phyloP scores from a whole-genome alignment of 2,797 vertebrate genomes.

The Heteromormyrus szaboi region DNA sequence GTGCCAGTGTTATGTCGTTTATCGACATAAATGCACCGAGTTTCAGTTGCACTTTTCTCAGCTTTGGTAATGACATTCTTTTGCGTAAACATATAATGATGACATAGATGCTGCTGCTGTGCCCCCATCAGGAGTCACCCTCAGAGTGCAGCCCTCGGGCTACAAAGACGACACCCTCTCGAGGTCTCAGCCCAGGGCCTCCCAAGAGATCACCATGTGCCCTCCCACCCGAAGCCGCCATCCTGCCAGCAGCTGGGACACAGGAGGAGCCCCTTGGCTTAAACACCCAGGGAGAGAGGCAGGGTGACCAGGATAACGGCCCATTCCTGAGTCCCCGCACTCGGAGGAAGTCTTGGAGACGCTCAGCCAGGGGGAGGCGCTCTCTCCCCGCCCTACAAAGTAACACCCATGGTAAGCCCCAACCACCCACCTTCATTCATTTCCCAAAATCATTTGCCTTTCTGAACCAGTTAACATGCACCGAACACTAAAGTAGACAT shows the following conservation, averaged over 20 bases:
- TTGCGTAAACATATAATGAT: background rate
- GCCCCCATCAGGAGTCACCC: slow-evolving; percentile 22
- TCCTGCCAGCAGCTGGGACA: slow-evolving; percentile 9
- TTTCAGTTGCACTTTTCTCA: background rate
- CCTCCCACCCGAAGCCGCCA: slow-evolving; percentile 19
- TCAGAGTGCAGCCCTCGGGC: slow-evolving; percentile 16
- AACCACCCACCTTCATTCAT: background rate
- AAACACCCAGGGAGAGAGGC: background rate
- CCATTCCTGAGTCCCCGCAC: slow-evolving; percentile 33
- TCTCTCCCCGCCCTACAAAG: slow-evolving; percentile 56
- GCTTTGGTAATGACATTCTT: background rate
- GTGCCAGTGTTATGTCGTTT: background rate
- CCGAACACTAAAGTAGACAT: background rate
- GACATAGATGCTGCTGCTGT: background rate
- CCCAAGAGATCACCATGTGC: slow-evolving; percentile 51
- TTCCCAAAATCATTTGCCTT: background rate
- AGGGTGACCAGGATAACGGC: background rate
- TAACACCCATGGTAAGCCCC: slow-evolving; percentile 50
- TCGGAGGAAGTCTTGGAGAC: slow-evolving; percentile 63
- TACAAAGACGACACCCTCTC: slow-evolving; percentile 45
- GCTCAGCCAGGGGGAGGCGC: slow-evolving; percentile 56
- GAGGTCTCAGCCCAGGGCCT: slow-evolving; percentile 36
- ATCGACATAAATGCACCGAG: background rate
- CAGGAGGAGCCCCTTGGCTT: background rate
- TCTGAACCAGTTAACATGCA: background rate